Conservation (phyloP, 2,797 vertebrate genomes). For the Peromyscus attwateri region DNA sequence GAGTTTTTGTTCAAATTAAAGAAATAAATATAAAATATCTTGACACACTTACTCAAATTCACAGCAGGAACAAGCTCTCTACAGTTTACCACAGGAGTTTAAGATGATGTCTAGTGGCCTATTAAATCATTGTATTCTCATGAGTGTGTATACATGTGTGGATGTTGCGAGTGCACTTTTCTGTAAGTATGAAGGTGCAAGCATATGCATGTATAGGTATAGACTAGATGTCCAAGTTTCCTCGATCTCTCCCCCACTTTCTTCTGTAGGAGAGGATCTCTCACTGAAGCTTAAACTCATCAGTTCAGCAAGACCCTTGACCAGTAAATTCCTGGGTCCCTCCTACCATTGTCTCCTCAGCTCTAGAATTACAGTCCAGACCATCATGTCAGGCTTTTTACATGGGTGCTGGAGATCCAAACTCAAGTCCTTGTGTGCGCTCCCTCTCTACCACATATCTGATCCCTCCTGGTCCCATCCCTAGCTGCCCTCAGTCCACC, state of each 20-base stretch:
- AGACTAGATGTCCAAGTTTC: neutral
- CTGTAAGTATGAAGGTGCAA: neutral
- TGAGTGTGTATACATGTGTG: too few species aligned
- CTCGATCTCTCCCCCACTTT: too few species aligned
- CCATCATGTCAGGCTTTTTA: neutral
- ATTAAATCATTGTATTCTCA: neutral
- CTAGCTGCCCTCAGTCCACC: neutral
- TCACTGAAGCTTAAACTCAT: neutral
- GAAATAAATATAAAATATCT: neutral
- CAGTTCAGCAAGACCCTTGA: neutral
- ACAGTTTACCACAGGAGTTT: neutral
- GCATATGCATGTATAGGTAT: neutral
- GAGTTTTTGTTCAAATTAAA: slow-evolving; percentile 14
- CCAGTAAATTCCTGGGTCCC: neutral
- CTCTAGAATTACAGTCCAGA: neutral
- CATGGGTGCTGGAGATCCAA: neutral
- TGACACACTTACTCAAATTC: neutral
- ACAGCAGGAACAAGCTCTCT: neutral
- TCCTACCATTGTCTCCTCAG: neutral
- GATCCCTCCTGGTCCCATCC: neutral
- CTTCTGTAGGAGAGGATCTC: too few species aligned
- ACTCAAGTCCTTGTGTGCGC: neutral
- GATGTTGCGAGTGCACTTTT: neutral
- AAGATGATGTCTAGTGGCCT: too few species aligned
- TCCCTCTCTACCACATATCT: neutral